A percentile compares a stretch with the other conserved stretches of the same genome.
phyloP scores from a whole-genome alignment of 1,140 invertebrate genomes.

The Rhysida immarginata region DNA sequence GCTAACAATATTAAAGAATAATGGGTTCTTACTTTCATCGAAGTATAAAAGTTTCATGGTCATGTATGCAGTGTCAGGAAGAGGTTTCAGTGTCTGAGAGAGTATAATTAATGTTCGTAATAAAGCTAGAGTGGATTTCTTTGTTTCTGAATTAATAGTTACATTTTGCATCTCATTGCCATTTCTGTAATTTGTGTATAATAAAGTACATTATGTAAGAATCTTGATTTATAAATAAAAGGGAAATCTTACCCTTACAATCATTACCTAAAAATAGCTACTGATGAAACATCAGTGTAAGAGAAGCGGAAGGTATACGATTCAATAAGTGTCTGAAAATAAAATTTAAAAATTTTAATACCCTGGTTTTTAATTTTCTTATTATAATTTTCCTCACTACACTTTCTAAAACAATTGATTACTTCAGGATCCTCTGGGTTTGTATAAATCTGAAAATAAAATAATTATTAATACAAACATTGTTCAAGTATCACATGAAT shows the following conservation, averaged over 20 bases:
- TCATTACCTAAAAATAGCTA: too few relatives aligned
- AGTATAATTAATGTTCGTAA: conserved; percentile 29
- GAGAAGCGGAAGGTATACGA: conserved; percentile 8
- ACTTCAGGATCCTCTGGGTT: not conserved
- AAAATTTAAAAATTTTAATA: not conserved
- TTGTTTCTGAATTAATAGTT: too few relatives aligned
- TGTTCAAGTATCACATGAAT: too few relatives aligned
- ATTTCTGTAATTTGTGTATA: too few relatives aligned
- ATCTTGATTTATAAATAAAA: too few relatives aligned
- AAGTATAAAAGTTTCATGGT: conserved; percentile 32
- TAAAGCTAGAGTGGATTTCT: conserved; percentile 28
- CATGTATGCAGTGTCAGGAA: conserved; percentile 29
- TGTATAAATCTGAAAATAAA: not conserved
- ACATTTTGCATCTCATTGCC: too few relatives aligned
- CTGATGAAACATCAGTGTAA: not conserved
- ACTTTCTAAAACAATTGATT: not conserved
- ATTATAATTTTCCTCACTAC: not conserved
- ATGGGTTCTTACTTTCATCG: conserved; percentile 26
- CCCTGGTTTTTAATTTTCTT: not conserved
- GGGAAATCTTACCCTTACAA: too few relatives aligned
- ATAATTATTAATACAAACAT: conserved; percentile 1
- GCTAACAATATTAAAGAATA: not conserved
- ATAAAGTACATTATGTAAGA: too few relatives aligned
- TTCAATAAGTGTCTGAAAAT: not conserved
- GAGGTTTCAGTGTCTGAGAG: conserved; percentile 24